These are phyloP conservation scores for Hylia prasina DNA, from an alignment of 2,113 vertebrate species.

Conservation along the genomic window DNA sequence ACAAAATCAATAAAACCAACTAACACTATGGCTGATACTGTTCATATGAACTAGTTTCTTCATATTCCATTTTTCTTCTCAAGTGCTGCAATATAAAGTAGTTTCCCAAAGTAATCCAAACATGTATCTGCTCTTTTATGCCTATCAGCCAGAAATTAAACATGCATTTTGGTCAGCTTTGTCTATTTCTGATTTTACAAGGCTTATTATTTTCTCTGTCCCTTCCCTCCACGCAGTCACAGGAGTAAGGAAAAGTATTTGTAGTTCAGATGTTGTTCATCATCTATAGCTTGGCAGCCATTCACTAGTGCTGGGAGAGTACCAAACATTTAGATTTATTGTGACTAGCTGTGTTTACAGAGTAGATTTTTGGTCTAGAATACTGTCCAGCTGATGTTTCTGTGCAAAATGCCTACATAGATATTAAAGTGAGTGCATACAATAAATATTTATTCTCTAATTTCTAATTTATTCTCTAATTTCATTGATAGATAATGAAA, in stretches of 20 bases:
- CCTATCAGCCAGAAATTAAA: neutral
- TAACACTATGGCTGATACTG: neutral
- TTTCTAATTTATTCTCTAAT: neutral
- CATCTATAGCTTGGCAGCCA: neutral
- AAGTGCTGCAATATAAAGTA: neutral
- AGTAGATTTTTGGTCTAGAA: neutral
- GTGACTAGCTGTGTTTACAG: neutral
- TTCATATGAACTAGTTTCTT: neutral
- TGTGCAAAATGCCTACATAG: neutral
- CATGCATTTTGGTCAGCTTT: neutral
- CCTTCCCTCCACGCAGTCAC: neutral
- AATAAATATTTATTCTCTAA: neutral
- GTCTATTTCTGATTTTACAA: neutral
- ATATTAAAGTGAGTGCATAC: neutral
- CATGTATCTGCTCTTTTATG: neutral
- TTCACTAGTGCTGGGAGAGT: neutral
- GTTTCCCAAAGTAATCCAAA: neutral
- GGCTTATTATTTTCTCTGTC: neutral
- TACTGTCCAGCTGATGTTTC: neutral
- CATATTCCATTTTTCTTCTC: neutral
- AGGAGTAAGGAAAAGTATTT: neutral
- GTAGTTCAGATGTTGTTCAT: neutral
- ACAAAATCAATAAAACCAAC: neutral
- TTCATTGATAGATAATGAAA: neutral
- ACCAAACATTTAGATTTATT: neutral